A percentile compares a stretch with the other conserved stretches of the same genome.
Conservation (phyloP, 2,888 invertebrate species). For the Leptinotarsa tumamoca region DNA sequence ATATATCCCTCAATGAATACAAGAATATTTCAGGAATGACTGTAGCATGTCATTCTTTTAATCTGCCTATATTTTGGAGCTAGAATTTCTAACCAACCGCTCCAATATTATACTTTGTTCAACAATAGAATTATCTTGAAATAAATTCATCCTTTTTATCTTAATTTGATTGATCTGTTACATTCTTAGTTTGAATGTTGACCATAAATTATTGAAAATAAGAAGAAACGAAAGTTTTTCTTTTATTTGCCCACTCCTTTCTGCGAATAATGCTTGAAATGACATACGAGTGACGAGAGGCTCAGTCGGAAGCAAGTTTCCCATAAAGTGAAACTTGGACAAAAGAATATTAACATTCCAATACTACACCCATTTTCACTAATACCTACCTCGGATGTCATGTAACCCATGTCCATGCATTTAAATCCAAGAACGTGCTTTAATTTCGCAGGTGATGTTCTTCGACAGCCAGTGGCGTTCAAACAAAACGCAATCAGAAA, state of each 20-base stretch:
- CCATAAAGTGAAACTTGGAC: slow-evolving; percentile 16
- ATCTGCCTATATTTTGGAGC: too few relatives aligned
- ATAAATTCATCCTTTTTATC: too few relatives aligned
- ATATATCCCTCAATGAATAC: too few relatives aligned
- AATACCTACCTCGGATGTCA: background rate
- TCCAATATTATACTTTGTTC: too few relatives aligned
- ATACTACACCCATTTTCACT: slow-evolving; percentile 18
- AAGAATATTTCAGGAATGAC: too few relatives aligned
- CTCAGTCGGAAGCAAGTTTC: background rate
- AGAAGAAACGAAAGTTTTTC: background rate
- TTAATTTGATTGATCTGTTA: too few relatives aligned
- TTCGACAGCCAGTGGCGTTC: slow-evolving; percentile 14
- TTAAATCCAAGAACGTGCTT: slow-evolving; percentile 18
- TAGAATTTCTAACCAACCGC: too few relatives aligned
- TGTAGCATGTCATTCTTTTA: too few relatives aligned
- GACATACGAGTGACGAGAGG: background rate
- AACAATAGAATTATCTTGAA: too few relatives aligned
- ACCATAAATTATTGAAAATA: too few relatives aligned
- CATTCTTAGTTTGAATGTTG: too few relatives aligned
- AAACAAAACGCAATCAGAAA: background rate
- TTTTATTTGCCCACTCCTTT: background rate
- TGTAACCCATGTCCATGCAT: slow-evolving; percentile 9
- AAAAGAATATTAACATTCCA: slow-evolving; percentile 11
- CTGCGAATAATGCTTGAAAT: background rate
- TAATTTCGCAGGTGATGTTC: background rate